Conservation (phyloP, 1,140 invertebrate genomes). For the Mizuhopecten yessoensis region DNA sequence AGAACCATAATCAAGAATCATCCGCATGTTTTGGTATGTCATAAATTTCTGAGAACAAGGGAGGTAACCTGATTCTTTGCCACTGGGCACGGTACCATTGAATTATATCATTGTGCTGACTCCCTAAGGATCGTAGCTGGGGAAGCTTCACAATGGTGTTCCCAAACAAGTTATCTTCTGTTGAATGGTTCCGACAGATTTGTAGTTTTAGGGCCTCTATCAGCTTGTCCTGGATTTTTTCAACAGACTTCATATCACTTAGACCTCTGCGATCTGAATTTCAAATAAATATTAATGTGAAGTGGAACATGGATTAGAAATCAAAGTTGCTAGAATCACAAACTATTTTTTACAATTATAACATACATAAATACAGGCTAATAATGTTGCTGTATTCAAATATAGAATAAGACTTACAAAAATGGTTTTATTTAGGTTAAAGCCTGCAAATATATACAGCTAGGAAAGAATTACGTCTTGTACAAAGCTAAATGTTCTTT, state of each 20-base stretch:
- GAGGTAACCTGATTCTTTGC: conserved; percentile 92
- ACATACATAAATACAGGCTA: no score
- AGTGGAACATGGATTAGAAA: not conserved
- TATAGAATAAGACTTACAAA: no score
- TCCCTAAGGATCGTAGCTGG: conserved; percentile 92
- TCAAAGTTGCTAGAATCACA: no score
- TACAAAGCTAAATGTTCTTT: no score
- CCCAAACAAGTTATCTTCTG: conserved; percentile 87
- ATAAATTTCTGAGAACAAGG: conserved; percentile 98
- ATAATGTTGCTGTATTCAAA: no score
- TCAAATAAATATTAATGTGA: not conserved
- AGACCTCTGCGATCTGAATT: conserved; percentile 87
- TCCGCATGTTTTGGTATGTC: conserved; percentile 95
- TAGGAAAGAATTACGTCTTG: no score
- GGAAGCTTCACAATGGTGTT: conserved; percentile 89
- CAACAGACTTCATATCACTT: conserved; percentile 92
- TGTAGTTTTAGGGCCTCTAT: conserved; percentile 93
- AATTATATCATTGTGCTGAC: conserved; percentile 92
- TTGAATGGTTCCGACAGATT: conserved; percentile 86
- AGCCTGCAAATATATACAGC: no score
- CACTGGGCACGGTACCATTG: conserved; percentile 96
- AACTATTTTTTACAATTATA: no score
- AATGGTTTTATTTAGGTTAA: no score
- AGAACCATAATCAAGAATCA: conserved; percentile 47
- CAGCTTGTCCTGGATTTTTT: conserved; percentile 91